Conservation (phyloP, 2,888 invertebrate species). For the Synanthedon myopaeformis region DNA sequence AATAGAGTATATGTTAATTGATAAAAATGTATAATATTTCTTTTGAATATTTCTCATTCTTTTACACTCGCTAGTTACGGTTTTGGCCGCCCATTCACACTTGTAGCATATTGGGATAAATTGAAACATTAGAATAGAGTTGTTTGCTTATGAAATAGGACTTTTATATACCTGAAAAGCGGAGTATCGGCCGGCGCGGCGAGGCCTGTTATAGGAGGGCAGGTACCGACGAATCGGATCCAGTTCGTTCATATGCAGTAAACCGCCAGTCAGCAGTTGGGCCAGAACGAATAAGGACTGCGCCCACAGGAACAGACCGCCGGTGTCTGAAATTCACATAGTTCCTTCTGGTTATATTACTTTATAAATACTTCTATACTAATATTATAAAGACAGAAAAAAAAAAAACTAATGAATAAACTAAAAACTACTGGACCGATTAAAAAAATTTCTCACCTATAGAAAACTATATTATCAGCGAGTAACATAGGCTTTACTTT, state of each 20-base stretch:
- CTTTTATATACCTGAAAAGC: constrained; percentile 85
- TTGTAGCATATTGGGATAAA: background rate
- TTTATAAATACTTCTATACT: too few species aligned
- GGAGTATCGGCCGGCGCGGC: constrained; percentile 92
- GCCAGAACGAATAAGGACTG: constrained; percentile 96
- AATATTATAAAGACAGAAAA: too few species aligned
- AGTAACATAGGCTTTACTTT: too few species aligned
- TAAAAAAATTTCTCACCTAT: too few species aligned
- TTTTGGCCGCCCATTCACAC: background rate
- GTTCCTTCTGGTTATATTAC: too few species aligned
- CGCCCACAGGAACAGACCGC: constrained; percentile 90
- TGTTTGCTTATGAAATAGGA: background rate
- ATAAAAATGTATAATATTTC: background rate
- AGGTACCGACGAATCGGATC: constrained; percentile 95
- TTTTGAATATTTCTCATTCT: background rate
- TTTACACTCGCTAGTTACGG: background rate
- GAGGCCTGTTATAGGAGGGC: constrained; percentile 94
- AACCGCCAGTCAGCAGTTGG: constrained; percentile 88
- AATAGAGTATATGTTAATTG: too few species aligned
- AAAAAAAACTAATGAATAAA: too few species aligned
- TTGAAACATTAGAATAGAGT: background rate
- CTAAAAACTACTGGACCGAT: too few species aligned
- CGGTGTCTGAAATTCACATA: constrained; percentile 35
- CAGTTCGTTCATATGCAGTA: constrained; percentile 93
- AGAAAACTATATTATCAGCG: too few species aligned